A percentile compares a stretch with the other conserved stretches of the same genome.
Conservation (phyloP, 1,140 invertebrate genomes). For the Epicauta chinensis region DNA sequence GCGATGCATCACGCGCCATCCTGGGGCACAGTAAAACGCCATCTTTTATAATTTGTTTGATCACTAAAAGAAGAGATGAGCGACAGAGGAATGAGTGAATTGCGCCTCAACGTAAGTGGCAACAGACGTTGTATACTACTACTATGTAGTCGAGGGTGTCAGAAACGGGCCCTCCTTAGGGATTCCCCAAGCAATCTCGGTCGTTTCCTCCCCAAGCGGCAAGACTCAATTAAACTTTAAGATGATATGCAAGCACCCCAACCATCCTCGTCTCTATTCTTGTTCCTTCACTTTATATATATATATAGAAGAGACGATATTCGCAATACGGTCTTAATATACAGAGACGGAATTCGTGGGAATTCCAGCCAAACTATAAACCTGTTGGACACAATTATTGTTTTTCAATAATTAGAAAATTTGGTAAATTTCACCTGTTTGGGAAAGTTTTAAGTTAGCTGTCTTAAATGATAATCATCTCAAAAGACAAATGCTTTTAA, state of each 20-base stretch:
- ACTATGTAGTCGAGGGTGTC: conserved; percentile 32
- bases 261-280: conserved; percentile 22
- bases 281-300: conserved; percentile 12
- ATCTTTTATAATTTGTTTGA: conserved; percentile 30
- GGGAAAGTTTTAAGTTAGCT: conserved; percentile 3
- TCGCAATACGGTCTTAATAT: background rate
- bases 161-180: conserved; percentile 37
- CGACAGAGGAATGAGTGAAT: conserved; percentile 19
- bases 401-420: too few species aligned
- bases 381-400: too few species aligned
- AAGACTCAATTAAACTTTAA: conserved; percentile 66
- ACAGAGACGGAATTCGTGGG: background rate
- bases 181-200: conserved; percentile 49
- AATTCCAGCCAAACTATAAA: background rate
- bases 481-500: conserved; percentile 21
- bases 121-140: conserved; percentile 32
- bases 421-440: conserved; percentile 3
- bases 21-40: too few species aligned
- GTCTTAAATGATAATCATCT: conserved; percentile 13
- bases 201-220: conserved; percentile 47
- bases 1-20: too few species aligned
- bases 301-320: background rate
- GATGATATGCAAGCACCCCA: conserved; percentile 55
- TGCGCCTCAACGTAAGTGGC: conserved; percentile 29
- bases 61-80: conserved; percentile 24